Percentiles rank a stretch among this genome's conserved stretches.
phyloP scores from a whole-genome alignment of 2,113 vertebrate species.

The Micronisus gabar region DNA sequence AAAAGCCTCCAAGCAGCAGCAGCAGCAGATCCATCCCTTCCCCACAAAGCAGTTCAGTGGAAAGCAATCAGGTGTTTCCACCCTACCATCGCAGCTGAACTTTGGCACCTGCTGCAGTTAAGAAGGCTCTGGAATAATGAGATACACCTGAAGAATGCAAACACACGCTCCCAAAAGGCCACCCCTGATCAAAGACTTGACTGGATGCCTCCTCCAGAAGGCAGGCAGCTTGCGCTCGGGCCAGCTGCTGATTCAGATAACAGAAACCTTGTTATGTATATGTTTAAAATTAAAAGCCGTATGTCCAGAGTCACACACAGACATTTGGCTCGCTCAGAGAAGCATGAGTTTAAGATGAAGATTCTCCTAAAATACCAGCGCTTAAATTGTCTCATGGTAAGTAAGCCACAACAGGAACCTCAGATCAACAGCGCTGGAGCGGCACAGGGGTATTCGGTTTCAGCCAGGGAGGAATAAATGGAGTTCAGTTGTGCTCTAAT shows the following conservation, averaged over 20 bases:
- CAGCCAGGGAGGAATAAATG: accelerated
- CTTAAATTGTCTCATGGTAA: accelerated
- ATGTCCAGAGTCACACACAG: accelerated
- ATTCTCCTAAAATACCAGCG: background rate
- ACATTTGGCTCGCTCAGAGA: accelerated
- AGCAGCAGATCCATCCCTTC: background rate
- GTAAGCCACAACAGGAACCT: background rate
- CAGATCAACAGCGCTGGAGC: accelerated
- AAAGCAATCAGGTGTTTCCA: background rate
- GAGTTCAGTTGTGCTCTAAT: background rate
- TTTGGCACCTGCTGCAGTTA: background rate
- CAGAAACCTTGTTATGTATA: accelerated
- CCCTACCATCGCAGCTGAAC: accelerated
- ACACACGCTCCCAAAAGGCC: background rate
- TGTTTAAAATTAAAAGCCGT: background rate
- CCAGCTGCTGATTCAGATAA: background rate
- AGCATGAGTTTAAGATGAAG: accelerated
- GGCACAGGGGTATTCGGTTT: accelerated
- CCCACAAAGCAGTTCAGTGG: accelerated
- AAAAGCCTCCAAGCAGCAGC: background rate
- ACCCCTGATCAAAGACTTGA: too few species aligned
- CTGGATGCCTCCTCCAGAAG: background rate
- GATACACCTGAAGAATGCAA: background rate
- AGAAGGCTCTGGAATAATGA: background rate
- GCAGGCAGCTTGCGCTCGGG: accelerated